Percentiles rank a stretch among this genome's conserved stretches.
These are phyloP conservation scores for Channa maculata DNA, from an alignment of 2,113 vertebrate genomes.

Conservation along the genomic window DNA sequence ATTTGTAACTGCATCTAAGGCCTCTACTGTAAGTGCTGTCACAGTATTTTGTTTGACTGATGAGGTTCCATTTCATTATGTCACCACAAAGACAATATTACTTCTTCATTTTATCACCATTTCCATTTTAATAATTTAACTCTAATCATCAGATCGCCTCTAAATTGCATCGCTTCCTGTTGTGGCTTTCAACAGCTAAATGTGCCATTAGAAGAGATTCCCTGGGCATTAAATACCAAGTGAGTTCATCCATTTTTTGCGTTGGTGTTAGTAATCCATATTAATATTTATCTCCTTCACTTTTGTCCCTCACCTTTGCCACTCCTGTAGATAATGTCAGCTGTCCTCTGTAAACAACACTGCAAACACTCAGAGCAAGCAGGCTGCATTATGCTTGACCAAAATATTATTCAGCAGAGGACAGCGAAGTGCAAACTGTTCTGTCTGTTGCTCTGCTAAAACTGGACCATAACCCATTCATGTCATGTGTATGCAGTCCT, in stretches of 20 bases:
- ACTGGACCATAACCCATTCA: neutral
- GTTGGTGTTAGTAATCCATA: constrained; percentile 15
- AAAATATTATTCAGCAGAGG: neutral
- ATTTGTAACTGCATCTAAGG: constrained; percentile 6
- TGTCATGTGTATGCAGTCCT: neutral
- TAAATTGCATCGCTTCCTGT: constrained; percentile 11
- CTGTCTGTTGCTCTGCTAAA: neutral
- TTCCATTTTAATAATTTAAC: neutral
- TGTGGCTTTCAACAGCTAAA: constrained; percentile 18
- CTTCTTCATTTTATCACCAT: neutral
- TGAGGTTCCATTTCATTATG: neutral
- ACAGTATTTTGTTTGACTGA: too few relatives aligned
- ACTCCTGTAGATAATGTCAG: neutral
- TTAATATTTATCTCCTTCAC: constrained; percentile 11
- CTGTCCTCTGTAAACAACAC: constrained; percentile 4
- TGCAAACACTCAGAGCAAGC: neutral
- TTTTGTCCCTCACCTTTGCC: neutral
- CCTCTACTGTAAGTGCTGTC: neutral
- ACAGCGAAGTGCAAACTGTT: neutral
- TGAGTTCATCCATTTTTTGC: too few relatives aligned
- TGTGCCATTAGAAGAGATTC: neutral
- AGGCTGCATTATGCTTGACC: constrained; percentile 5
- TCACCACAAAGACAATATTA: neutral
- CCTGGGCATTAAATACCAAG: constrained; percentile 4
- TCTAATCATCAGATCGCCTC: constrained; percentile 12